These are phyloP conservation scores for Linnaemya tessellans DNA, from an alignment of 2,888 invertebrate species.

Conservation along the genomic window DNA sequence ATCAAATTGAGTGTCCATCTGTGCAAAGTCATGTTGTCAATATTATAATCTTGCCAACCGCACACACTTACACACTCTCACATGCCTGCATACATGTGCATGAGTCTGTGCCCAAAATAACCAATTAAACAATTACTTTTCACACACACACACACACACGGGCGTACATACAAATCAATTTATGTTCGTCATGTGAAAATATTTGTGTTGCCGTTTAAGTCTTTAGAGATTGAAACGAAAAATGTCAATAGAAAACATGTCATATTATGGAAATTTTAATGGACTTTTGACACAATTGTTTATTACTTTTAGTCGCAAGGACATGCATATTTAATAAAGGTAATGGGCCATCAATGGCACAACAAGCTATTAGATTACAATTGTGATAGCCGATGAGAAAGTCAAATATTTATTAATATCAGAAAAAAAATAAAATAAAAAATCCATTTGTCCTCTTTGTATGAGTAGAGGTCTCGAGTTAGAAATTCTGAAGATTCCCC, in stretches of 20 bases:
- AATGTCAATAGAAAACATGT: slow-evolving; percentile 42
- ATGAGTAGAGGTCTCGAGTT: no score
- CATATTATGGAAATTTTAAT: slow-evolving; percentile 50
- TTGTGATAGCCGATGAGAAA: background rate
- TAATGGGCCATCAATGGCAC: slow-evolving; percentile 28
- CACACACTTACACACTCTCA: background rate
- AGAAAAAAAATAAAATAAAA: no score
- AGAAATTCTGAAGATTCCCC: no score
- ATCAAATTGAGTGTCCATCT: background rate
- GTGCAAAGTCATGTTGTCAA: background rate
- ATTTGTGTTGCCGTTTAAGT: slow-evolving; percentile 1
- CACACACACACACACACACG: background rate
- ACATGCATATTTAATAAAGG: slow-evolving; percentile 6
- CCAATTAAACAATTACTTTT: slow-evolving; percentile 36
- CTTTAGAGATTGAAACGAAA: slow-evolving; percentile 7
- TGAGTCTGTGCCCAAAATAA: slow-evolving; percentile 18
- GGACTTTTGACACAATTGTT: slow-evolving; percentile 60
- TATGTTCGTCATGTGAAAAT: background rate
- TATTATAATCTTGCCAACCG: background rate
- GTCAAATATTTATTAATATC: background rate
- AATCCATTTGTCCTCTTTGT: no score
- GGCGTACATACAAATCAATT: background rate
- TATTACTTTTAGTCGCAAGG: slow-evolving; percentile 13
- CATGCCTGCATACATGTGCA: background rate
- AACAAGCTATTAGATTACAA: background rate